Conservation (phyloP, 2,888 invertebrate genomes). For the Volucella inflata region DNA sequence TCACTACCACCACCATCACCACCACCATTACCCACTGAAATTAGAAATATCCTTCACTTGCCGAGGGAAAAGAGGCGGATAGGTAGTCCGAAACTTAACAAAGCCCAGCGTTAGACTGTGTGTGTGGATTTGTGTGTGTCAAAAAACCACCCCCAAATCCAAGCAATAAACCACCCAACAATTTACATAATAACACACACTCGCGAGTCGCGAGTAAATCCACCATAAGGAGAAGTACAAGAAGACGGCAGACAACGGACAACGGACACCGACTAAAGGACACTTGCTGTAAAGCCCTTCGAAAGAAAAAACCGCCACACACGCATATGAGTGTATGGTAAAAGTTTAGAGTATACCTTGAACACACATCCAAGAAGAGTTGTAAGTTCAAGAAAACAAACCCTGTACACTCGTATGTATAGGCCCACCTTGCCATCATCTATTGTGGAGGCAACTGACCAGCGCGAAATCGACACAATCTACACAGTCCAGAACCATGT, state of each 20-base stretch:
- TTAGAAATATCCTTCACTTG: constrained; percentile 48
- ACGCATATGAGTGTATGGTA: constrained; percentile 24
- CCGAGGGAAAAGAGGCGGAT: constrained; percentile 56
- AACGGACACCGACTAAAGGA: constrained; percentile 33
- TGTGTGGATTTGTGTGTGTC: constrained; percentile 65
- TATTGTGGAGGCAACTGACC: constrained; percentile 60
- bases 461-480: constrained; percentile 65
- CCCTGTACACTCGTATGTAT: constrained; percentile 48
- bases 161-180: constrained; percentile 63
- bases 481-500: constrained; percentile 35
- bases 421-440: constrained; percentile 32
- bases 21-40: constrained; percentile 15
- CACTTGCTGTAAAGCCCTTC: constrained; percentile 43
- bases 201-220: constrained; percentile 57
- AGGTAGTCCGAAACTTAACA: constrained; percentile 63
- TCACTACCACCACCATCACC: constrained; percentile 6
- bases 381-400: constrained; percentile 47
- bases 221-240: constrained; percentile 53
- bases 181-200: constrained; percentile 72
- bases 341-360: constrained; percentile 53
- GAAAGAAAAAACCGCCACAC: constrained; percentile 50
- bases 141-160: constrained; percentile 59
- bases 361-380: constrained; percentile 55
- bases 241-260: constrained; percentile 22
- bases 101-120: constrained; percentile 37